Evolutionary conservation across 2,888 invertebrate species (phyloP).

Genomic region (Dolichomitus sp.): DNA sequence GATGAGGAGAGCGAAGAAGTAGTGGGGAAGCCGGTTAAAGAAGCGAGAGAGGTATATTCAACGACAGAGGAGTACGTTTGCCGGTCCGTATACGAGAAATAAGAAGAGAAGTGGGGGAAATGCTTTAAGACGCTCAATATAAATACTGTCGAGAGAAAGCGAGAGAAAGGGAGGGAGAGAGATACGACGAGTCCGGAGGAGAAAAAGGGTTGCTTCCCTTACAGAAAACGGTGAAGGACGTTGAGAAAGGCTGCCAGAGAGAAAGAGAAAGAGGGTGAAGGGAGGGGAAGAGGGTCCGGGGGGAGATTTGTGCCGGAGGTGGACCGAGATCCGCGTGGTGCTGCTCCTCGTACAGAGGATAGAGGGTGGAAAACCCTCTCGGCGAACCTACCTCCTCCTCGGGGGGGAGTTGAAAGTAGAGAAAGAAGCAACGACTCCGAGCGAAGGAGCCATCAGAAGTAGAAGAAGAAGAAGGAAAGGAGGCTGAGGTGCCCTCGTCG

Average conservation of each 20-base stretch:
- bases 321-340: conserved; percentile 66
- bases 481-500: conserved; percentile 68
- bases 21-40: conserved; percentile 49
- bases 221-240: conserved; percentile 63
- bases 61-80: conserved; percentile 65
- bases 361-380: conserved; percentile 73
- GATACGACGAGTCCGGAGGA: conserved; percentile 74
- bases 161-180: conserved; percentile 36
- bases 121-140: conserved; percentile 86
- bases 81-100: conserved; percentile 56
- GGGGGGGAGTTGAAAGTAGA: conserved; percentile 63
- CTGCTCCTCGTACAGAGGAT: conserved; percentile 58
- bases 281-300: conserved; percentile 27
- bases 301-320: conserved; percentile 61
- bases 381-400: conserved; percentile 26
- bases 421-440: conserved; percentile 69
- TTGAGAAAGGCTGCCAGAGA: conserved; percentile 59
- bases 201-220: conserved; percentile 86
- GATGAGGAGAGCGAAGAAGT: conserved; percentile 67
- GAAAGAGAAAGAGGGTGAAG: conserved; percentile 37
- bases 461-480: conserved; percentile 67
- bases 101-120: conserved; percentile 76
- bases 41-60: conserved; percentile 54
- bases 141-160: conserved; percentile 78
- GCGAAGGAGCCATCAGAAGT: conserved; percentile 62